These are phyloP conservation scores for Enteromius viviparus DNA, from an alignment of 2,797 vertebrate genomes.

Conservation along the genomic window DNA sequence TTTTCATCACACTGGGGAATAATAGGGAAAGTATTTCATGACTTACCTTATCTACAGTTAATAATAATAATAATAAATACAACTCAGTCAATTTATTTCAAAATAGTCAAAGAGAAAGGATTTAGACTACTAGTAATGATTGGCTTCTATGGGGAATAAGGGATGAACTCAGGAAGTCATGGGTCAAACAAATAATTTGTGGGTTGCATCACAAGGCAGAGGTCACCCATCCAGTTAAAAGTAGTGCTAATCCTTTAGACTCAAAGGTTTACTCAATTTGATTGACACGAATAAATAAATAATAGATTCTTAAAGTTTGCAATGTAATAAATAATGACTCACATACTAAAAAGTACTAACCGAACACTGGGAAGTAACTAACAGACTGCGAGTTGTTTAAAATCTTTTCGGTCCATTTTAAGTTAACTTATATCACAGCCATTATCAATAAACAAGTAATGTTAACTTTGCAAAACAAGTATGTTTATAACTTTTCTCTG, in stretches of 20 bases:
- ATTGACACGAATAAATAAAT: not conserved
- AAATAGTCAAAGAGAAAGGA: not conserved
- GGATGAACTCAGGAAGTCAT: no score
- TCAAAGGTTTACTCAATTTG: not conserved
- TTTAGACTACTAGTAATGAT: not conserved
- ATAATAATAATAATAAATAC: not conserved
- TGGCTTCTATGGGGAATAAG: not conserved
- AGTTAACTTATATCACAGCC: not conserved
- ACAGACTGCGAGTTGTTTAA: not conserved
- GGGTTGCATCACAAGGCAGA: conserved; percentile 20
- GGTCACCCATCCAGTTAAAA: no score
- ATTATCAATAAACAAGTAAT: not conserved
- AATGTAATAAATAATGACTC: not conserved
- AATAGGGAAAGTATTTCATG: not conserved
- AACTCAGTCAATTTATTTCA: not conserved
- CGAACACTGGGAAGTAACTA: not conserved
- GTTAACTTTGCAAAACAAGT: not conserved
- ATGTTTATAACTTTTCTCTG: not conserved
- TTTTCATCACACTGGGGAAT: not conserved
- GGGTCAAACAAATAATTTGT: conserved; percentile 1
- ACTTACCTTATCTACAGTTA: not conserved
- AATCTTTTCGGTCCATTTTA: not conserved
- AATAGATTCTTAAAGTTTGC: not conserved
- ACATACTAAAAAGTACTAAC: not conserved
- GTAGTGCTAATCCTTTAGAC: not conserved